A percentile compares a stretch with the other conserved stretches of the same genome.
These are phyloP conservation scores for Anguilla japonica DNA, from an alignment of 2,113 vertebrate species.

Conservation along the genomic window DNA sequence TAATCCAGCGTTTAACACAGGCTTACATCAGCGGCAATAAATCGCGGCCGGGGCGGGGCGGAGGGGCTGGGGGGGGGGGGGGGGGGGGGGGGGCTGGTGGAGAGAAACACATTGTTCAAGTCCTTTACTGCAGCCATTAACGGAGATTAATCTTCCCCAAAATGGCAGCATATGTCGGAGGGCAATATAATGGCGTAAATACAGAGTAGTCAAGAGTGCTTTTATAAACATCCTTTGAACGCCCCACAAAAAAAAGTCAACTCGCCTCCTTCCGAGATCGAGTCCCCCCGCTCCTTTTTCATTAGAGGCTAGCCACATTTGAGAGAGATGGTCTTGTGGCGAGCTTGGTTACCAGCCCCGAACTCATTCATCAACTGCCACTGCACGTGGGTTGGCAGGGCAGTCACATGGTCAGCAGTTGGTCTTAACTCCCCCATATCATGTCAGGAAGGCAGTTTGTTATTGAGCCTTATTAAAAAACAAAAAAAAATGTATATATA, in stretches of 20 bases:
- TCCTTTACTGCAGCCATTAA: constrained; percentile 12
- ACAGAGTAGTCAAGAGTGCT: constrained; percentile 36
- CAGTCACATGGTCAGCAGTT: constrained; percentile 32
- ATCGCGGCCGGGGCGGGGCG: neutral
- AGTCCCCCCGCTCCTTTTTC: constrained; percentile 30
- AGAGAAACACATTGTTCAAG: constrained; percentile 19
- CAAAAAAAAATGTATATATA: neutral
- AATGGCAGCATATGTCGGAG: constrained; percentile 39
- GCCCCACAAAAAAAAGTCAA: constrained; percentile 44
- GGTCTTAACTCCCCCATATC: constrained; percentile 25
- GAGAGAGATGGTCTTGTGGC: constrained; percentile 32
- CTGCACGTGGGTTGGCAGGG: constrained; percentile 4
- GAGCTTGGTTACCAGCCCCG: constrained; percentile 39
- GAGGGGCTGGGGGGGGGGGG: neutral
- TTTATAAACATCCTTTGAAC: constrained; percentile 54
- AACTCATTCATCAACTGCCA: constrained; percentile 30
- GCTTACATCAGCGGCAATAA: constrained; percentile 10
- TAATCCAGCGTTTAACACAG: constrained; percentile 11
- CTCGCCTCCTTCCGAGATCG: constrained; percentile 27
- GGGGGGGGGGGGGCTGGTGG: neutral
- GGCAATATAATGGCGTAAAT: constrained; percentile 44
- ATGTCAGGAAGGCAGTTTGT: constrained; percentile 30
- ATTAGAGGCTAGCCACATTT: constrained; percentile 40
- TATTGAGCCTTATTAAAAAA: neutral
- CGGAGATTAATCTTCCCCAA: constrained; percentile 30